Evolutionary conservation across 2,113 vertebrate species (phyloP).

Genomic region (Ptyas mucosa): DNA sequence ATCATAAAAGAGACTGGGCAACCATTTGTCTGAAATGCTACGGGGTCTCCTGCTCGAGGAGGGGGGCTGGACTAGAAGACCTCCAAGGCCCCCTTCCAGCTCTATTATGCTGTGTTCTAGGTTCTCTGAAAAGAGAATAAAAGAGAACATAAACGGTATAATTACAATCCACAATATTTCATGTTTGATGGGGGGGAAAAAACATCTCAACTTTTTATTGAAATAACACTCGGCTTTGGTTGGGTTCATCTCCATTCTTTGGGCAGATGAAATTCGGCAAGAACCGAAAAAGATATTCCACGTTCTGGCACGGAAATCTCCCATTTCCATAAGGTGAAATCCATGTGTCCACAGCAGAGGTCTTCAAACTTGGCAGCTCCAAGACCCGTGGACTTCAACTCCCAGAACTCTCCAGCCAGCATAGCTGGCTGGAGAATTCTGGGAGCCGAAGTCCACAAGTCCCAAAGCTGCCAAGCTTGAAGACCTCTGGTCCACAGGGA

Average conservation of each 20-base stretch:
- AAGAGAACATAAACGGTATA: neutral
- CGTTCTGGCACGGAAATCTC: rapidly evolving
- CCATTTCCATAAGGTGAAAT: neutral
- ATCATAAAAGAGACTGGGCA: neutral
- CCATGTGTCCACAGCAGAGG: neutral
- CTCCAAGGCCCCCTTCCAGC: neutral
- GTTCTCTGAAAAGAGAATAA: neutral
- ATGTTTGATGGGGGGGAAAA: neutral
- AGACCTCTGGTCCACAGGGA: neutral
- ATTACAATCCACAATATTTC: neutral
- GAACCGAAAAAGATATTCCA: neutral
- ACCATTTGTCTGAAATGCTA: neutral
- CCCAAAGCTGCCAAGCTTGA: too few species aligned
- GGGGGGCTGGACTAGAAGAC: neutral
- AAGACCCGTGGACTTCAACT: too few species aligned
- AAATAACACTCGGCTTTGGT: neutral
- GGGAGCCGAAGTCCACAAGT: too few species aligned
- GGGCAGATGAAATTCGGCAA: neutral
- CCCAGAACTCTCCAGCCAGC: too few species aligned
- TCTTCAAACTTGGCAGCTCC: too few species aligned
- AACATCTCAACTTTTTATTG: neutral
- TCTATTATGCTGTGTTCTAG: neutral
- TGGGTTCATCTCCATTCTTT: constrained; percentile 3
- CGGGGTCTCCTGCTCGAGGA: neutral
- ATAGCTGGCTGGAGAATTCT: too few species aligned